Percentiles rank a stretch among this genome's conserved stretches.
These are phyloP conservation scores for Kryptolebias marmoratus DNA, from an alignment of 2,113 vertebrate genomes.

Conservation along the genomic window DNA sequence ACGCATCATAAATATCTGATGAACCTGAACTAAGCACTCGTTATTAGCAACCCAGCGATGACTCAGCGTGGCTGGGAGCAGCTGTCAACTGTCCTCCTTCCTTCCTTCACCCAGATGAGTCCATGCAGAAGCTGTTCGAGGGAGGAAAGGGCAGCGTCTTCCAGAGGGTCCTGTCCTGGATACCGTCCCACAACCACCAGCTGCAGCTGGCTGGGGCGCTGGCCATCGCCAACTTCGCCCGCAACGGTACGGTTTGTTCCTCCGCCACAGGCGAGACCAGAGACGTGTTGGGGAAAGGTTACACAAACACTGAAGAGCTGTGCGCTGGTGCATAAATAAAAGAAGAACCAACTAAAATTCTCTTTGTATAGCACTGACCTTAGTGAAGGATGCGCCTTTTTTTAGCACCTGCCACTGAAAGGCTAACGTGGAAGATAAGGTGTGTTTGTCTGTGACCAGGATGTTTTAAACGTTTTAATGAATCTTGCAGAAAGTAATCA, in stretches of 20 bases:
- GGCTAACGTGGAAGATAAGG: too few species aligned
- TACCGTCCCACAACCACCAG: constrained; percentile 95
- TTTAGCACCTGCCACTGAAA: too few species aligned
- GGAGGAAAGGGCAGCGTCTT: constrained; percentile 96
- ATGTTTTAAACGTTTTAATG: too few species aligned
- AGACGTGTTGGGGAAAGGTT: too few species aligned
- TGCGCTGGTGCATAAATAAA: too few species aligned
- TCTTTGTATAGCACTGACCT: too few species aligned
- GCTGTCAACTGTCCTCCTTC: not conserved
- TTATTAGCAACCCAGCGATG: not conserved
- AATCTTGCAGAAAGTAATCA: too few species aligned
- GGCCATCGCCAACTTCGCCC: constrained; percentile 98
- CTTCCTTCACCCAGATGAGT: constrained; percentile 85
- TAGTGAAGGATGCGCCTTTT: too few species aligned
- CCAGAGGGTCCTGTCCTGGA: constrained; percentile 95
- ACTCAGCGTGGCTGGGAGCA: not conserved
- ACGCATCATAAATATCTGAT: not conserved
- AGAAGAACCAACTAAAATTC: too few species aligned
- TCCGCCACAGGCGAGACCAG: not conserved
- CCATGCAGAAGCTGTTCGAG: constrained; percentile 99
- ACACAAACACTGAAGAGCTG: too few species aligned
- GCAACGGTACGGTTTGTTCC: constrained; percentile 85
- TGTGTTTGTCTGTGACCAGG: too few species aligned
- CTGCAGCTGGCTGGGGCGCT: constrained; percentile 95
- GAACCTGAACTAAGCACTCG: not conserved